Evolutionary conservation across 2,113 vertebrate genomes (phyloP), one percentile per base, ranked within the genome.

Genomic region (Australoheros scitulus): DNA sequence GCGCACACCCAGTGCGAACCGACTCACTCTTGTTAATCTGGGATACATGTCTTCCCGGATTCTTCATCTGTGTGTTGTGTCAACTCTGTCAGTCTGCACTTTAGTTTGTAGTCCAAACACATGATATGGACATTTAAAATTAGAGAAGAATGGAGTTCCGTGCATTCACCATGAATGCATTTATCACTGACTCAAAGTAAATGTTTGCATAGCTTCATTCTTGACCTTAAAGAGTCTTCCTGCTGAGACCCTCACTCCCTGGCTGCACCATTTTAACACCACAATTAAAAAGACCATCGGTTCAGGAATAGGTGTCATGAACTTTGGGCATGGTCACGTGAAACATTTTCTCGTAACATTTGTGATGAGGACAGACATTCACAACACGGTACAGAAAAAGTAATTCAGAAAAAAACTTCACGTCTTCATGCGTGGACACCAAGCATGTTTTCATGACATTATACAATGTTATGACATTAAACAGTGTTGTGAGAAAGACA

Each of bases 41-140:
- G 77, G 57, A 29, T 87, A 64, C 64, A 15, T 81, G 79, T 86
- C 68, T 76, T 83, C 80, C 79, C 11, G 26, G 87, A 88, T 92
- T 91, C 77, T 89, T 91, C 81, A 26, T 79, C 70, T 92, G 85
- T 90, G 90, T 96, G 94, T 96, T 95, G 84, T 95, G 95, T 94
- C 94, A 96, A 96, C 94, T 90, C 75, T 26, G 70, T 43, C 22
- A 47, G 26, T 56, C 75, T 76, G 76, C 81, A 38, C 17, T 15
- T 52, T 64, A 79, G 94, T 95, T 95, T 94, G 76, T 2, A 91
- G 85, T 94, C 85, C 90, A 94, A 96, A 95, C 94, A 95, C 34
- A 52, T 58, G 50, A 74, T 91, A 91, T 90, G 91, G 90, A 91
- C 86, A 92, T 77, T 38, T 79, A 76, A 91, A 90, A 92, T 90